Conservation (phyloP, 2,113 vertebrate genomes). For the Limnothrissa miodon region DNA sequence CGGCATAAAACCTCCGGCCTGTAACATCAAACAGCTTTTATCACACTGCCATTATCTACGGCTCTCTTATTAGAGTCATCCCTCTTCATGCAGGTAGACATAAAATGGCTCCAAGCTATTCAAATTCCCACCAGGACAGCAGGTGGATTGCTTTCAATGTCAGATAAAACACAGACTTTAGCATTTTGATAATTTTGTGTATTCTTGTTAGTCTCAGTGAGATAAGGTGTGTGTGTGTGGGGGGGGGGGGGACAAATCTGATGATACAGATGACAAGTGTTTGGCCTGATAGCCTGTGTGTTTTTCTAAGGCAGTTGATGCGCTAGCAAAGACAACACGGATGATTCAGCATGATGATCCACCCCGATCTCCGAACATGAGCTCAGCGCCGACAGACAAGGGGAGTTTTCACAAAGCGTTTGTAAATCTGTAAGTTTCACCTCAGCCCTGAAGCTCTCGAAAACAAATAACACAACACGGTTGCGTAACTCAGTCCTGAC, state of each 20-base stretch:
- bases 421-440: neutral
- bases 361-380: neutral
- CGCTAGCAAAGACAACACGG: neutral
- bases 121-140: neutral
- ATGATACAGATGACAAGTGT: neutral
- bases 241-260: neutral
- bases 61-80: neutral
- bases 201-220: neutral
- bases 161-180: neutral
- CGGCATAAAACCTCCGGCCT: neutral
- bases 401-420: neutral
- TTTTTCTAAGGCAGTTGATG: neutral
- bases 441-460: neutral
- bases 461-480: conserved; percentile 7
- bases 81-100: neutral
- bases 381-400: neutral
- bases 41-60: neutral
- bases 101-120: neutral
- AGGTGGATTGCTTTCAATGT: neutral
- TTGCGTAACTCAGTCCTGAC: conserved; percentile 13
- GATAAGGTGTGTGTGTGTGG: neutral
- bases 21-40: neutral
- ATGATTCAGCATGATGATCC: neutral
- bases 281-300: neutral
- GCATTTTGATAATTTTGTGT: neutral